Evolutionary conservation across 2,888 invertebrate genomes (phyloP), one percentile per base, ranked within the genome.

Genomic region (Adela reaumurella): DNA sequence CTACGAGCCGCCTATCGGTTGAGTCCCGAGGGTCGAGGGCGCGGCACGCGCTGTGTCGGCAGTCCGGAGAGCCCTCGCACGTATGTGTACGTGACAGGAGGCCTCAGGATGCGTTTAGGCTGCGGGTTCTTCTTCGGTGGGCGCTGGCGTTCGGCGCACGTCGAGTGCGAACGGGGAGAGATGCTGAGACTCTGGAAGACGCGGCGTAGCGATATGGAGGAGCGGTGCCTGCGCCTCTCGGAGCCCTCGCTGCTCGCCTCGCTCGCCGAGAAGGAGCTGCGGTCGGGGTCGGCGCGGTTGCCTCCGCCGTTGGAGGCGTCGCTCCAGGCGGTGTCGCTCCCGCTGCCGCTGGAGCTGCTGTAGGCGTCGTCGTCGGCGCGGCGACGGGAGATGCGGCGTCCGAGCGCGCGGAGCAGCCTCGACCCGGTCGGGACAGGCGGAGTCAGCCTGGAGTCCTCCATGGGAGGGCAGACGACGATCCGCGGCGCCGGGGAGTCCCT

Each of bases 41-140:
- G 82, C 0, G 92, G 90, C 18, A 92, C 87, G 60, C 92, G 81
- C 63, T 90, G 90, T 1, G 91, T 92, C 6, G 92, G 91, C 49
- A 92, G 70, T 10, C 92, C 92, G 8, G 91, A 91, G 54, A 90
- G 81, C 45, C 92, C 92, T 54, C 86, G 86, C 2, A 90, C 87
- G 66, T 92, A 92, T 8, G 89, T 89, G 66, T 92, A 91, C 0
- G 87, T 83, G 11, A 90, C 87, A 1, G 92, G 92, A 47, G 89
- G 83, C 41, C 92, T 81, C 8, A 92, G 77, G 53, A 92, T 92
- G 57, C 88, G 83, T 62, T 90, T 89, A 1, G 89, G 89, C 50
- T 84, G 82, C 35, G 74, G 69, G 59, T 84, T 86, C 57, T 85
- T 85, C 61, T 83, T 82, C 14, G 73, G 69, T 50, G 65, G 69